A percentile compares a stretch with the other conserved stretches of the same genome.
Evolutionary conservation across 2,113 vertebrate species (phyloP).

Genomic region (Manacus vitellinus): DNA sequence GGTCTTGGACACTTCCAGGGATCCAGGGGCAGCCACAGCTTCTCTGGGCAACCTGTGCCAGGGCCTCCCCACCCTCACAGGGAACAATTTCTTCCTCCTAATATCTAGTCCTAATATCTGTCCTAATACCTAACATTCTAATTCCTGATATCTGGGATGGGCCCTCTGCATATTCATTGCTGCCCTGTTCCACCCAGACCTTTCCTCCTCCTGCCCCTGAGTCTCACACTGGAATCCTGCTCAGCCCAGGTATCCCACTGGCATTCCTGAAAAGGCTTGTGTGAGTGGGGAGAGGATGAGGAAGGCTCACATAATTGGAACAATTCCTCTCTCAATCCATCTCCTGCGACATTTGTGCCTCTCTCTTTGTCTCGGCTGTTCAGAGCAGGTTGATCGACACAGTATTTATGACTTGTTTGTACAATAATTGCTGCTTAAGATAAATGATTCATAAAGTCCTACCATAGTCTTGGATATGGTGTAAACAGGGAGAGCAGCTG

Average conservation of each 20-base stretch:
- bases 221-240: background rate
- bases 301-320: background rate
- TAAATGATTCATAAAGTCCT: slow-evolving; percentile 62
- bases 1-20: background rate
- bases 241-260: background rate
- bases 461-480: background rate
- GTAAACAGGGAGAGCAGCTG: slow-evolving; percentile 37
- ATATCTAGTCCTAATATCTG: background rate
- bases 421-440: slow-evolving; percentile 42
- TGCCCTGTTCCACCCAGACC: background rate
- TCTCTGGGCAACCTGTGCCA: background rate
- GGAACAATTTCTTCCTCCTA: background rate
- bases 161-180: background rate
- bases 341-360: background rate
- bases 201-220: background rate
- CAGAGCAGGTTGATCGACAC: background rate
- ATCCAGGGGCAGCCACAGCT: background rate
- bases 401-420: slow-evolving; percentile 12
- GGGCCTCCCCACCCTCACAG: fast-evolving
- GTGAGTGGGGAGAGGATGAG: background rate
- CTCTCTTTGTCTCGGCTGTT: background rate
- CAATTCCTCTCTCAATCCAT: background rate
- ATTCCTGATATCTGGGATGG: background rate
- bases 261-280: background rate
- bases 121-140: background rate